These are phyloP conservation scores for Anadara kagoshimensis DNA, from an alignment of 1,140 invertebrate genomes.

Conservation along the genomic window DNA sequence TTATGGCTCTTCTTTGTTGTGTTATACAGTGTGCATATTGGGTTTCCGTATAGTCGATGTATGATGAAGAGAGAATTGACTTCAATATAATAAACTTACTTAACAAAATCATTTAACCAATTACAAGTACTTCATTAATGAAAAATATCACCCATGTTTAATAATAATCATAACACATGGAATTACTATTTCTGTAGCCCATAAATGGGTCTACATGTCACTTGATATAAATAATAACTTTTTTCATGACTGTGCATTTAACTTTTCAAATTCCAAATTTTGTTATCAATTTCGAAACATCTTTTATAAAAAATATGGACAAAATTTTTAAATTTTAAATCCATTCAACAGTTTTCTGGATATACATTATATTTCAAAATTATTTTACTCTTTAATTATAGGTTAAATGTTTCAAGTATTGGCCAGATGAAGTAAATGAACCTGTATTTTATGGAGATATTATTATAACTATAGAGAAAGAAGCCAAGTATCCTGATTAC, in stretches of 20 bases:
- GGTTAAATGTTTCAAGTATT: constrained; percentile 33
- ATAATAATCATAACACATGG: too few relatives aligned
- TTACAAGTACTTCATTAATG: too few relatives aligned
- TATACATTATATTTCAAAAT: neutral
- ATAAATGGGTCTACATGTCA: too few relatives aligned
- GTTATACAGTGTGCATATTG: too few relatives aligned
- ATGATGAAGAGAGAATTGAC: too few relatives aligned
- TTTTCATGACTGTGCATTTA: neutral
- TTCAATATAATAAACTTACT: too few relatives aligned
- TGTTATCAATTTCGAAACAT: neutral
- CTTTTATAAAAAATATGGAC: neutral
- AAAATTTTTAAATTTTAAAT: neutral
- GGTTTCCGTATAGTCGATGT: too few relatives aligned
- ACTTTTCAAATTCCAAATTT: neutral
- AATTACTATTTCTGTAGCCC: too few relatives aligned
- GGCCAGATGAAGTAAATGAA: constrained; percentile 36
- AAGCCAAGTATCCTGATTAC: constrained; percentile 63
- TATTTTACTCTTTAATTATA: neutral
- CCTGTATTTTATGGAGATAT: constrained; percentile 62
- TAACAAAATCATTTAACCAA: too few relatives aligned
- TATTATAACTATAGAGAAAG: constrained; percentile 53
- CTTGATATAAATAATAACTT: too few relatives aligned
- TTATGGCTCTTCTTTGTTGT: too few relatives aligned
- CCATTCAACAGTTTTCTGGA: neutral
- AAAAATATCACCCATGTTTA: too few relatives aligned